Evolutionary conservation across 2,888 invertebrate species (phyloP).

Genomic region (Cheilosia vernalis): DNA sequence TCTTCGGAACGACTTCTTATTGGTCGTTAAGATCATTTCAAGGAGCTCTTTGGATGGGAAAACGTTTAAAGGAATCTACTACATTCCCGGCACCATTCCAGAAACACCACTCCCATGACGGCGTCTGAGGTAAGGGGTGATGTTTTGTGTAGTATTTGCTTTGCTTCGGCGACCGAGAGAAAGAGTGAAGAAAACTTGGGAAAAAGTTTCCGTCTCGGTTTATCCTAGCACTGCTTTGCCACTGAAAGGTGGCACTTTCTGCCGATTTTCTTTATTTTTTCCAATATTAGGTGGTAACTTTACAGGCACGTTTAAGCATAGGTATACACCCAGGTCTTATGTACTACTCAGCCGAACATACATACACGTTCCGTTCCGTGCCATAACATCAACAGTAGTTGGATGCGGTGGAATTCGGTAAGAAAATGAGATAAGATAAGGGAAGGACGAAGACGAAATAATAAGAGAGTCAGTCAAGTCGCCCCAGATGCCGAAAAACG

Average conservation of each 20-base stretch:
- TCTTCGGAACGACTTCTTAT: slow-evolving; percentile 79
- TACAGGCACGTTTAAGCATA: slow-evolving; percentile 68
- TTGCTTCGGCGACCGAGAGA: slow-evolving; percentile 27
- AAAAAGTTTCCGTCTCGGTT: slow-evolving; percentile 66
- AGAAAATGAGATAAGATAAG: slow-evolving; percentile 65
- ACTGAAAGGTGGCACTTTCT: slow-evolving; percentile 70
- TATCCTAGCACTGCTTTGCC: slow-evolving; percentile 41
- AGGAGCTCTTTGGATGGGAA: slow-evolving; percentile 75
- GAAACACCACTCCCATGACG: slow-evolving; percentile 73
- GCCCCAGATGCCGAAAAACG: slow-evolving; percentile 73
- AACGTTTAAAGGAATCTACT: slow-evolving; percentile 74
- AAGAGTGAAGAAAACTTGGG: slow-evolving; percentile 58
- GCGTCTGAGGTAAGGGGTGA: slow-evolving; percentile 1
- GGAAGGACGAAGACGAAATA: slow-evolving; percentile 48
- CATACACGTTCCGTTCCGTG: slow-evolving; percentile 16
- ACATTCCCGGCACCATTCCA: slow-evolving; percentile 61
- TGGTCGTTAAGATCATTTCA: slow-evolving; percentile 78
- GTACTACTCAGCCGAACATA: slow-evolving; percentile 39
- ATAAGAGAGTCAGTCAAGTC: slow-evolving; percentile 55
- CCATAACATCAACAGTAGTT: slow-evolving; percentile 15
- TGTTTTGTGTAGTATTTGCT: slow-evolving; percentile 51
- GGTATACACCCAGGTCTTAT: slow-evolving; percentile 57
- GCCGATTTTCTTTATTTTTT: slow-evolving; percentile 20
- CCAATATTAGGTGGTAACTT: slow-evolving; percentile 73
- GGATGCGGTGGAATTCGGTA: slow-evolving; percentile 47